These are phyloP conservation scores for Meteorus cinctellus DNA, from an alignment of 2,888 invertebrate genomes.

Conservation along the genomic window DNA sequence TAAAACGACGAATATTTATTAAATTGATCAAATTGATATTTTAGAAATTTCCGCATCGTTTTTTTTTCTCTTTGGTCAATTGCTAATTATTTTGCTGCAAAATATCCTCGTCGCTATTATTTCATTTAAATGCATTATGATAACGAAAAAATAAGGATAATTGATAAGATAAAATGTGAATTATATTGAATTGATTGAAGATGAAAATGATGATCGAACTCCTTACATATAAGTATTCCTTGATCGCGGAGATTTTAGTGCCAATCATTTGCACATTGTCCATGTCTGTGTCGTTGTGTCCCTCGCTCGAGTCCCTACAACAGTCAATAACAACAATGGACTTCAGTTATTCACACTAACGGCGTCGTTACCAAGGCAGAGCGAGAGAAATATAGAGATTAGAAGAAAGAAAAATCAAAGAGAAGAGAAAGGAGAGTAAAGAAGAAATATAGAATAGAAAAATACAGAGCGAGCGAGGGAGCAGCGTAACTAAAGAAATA, in stretches of 20 bases:
- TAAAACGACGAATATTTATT: constrained; percentile 29
- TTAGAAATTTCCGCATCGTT: not conserved
- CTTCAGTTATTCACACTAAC: constrained; percentile 62
- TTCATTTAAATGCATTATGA: constrained; percentile 8
- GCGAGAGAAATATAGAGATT: constrained; percentile 30
- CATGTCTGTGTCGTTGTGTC: constrained; percentile 71
- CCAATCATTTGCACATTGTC: constrained; percentile 74
- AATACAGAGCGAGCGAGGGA: constrained; percentile 43
- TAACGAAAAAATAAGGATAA: constrained; percentile 14
- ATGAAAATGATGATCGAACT: constrained; percentile 49
- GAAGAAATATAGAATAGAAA: no score
- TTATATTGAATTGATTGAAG: constrained; percentile 36
- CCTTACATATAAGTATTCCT: constrained; percentile 74
- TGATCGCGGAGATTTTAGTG: constrained; percentile 73
- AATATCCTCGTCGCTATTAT: not conserved
- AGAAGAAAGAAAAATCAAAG: constrained; percentile 10
- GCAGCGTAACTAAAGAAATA: constrained; percentile 67
- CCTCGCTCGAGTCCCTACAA: constrained; percentile 72
- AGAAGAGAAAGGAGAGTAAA: not conserved
- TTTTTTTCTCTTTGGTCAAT: not conserved
- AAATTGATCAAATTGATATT: not conserved
- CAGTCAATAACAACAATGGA: constrained; percentile 70
- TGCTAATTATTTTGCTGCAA: not conserved
- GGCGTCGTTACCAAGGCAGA: constrained; percentile 44
- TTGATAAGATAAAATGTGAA: constrained; percentile 17